These are phyloP conservation scores for Leucophora obtusa DNA, from an alignment of 2,888 invertebrate species.

Conservation along the genomic window DNA sequence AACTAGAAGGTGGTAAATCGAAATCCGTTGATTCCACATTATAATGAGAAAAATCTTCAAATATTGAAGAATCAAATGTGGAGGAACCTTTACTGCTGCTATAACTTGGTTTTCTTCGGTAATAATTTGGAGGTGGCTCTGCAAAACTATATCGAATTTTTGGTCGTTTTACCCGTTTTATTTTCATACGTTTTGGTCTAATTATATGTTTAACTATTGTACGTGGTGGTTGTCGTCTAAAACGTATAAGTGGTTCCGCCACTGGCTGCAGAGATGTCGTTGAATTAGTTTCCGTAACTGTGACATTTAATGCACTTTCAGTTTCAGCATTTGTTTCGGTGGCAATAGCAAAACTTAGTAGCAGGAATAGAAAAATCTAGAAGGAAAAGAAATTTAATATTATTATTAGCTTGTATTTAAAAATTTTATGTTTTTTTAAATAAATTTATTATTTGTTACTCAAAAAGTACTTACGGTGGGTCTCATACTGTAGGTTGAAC, in stretches of 20 bases:
- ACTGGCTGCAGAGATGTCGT: slow-evolving; percentile 65
- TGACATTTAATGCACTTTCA: slow-evolving; percentile 28
- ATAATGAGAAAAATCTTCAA: slow-evolving; percentile 72
- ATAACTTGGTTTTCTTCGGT: slow-evolving; percentile 23
- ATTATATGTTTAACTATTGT: slow-evolving; percentile 68
- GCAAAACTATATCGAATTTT: slow-evolving; percentile 69
- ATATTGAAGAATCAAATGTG: slow-evolving; percentile 67
- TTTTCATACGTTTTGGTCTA: slow-evolving; percentile 68
- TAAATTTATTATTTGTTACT: no score
- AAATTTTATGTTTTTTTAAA: no score
- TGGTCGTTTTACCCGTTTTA: slow-evolving; percentile 70
- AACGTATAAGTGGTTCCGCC: slow-evolving; percentile 72
- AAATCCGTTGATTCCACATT: slow-evolving; percentile 72
- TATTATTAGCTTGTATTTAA: no score
- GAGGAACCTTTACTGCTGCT: slow-evolving; percentile 58
- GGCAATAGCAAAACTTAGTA: slow-evolving; percentile 7
- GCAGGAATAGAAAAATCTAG: slow-evolving; percentile 53
- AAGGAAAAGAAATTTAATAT: slow-evolving; percentile 35
- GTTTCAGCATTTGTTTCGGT: slow-evolving; percentile 18
- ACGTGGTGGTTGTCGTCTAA: slow-evolving; percentile 74
- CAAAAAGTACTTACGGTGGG: no score
- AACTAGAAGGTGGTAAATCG: slow-evolving; percentile 71
- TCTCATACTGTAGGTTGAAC: no score
- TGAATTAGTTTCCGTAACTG: slow-evolving; percentile 42
- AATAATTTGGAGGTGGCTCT: slow-evolving; percentile 69